phyloP scores from a whole-genome alignment of 2,113 vertebrate species.

The Campylomormyrus numenius region DNA sequence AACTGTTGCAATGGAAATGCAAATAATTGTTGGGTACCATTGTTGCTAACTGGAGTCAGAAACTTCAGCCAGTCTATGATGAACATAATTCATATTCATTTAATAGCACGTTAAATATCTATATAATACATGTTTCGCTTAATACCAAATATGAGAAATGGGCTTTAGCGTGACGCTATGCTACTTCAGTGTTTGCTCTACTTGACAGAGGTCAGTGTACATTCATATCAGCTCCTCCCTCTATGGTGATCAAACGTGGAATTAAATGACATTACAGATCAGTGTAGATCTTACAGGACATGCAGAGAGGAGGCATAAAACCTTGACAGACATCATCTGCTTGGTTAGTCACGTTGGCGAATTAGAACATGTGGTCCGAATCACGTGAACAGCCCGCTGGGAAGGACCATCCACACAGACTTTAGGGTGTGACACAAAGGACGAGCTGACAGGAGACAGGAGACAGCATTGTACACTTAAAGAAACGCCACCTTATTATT shows the following conservation, averaged over 20 bases:
- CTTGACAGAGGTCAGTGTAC: background rate
- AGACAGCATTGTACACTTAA: background rate
- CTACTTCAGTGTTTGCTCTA: background rate
- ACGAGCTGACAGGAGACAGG: background rate
- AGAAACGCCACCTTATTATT: background rate
- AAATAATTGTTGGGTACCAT: background rate
- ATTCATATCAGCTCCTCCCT: background rate
- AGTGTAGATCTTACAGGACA: background rate
- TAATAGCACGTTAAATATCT: conserved; percentile 29
- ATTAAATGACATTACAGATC: background rate
- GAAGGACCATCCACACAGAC: background rate
- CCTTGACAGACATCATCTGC: background rate
- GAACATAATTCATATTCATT: background rate
- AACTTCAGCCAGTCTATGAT: background rate
- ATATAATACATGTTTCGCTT: conserved; percentile 25
- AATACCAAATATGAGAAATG: background rate
- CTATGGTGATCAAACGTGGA: background rate
- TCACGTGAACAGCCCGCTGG: background rate
- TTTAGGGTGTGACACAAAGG: background rate
- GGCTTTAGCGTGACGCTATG: no score
- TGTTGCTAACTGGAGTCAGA: background rate
- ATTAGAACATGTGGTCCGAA: background rate
- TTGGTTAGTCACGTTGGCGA: background rate
- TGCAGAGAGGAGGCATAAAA: background rate
- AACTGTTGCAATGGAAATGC: background rate